Evolutionary conservation across 1,140 invertebrate genomes (phyloP), one percentile per base, ranked within the genome.

Genomic region (Pogonognathellus flavescens): DNA sequence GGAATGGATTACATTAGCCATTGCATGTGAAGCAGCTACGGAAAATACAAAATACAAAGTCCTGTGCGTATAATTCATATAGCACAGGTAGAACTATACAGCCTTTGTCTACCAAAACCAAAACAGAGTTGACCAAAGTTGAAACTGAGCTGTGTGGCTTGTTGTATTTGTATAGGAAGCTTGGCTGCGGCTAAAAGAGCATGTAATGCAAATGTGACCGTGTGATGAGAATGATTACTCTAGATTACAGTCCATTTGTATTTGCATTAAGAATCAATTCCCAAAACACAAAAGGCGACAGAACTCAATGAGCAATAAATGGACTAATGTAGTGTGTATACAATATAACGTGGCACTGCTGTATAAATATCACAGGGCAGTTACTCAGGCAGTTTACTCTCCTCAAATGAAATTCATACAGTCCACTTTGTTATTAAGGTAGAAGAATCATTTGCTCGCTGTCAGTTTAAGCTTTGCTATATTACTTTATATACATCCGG

Each of bases 191-290:
- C 70, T 66, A 66, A 66, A 66, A 66, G 62, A 66, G 62, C 70
- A 76, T 76, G 41, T 50, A 76, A 50, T 76, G 70, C 41, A n/a
- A 70, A 70, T 41, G 66, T 31, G 4, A 70, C 49, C 18, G 18
- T 53, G 80, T 81, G 80, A 81, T 81, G 49, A 81, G 50, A 81
- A 81, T 81, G 80, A 81, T 81, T 81, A 81, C 80, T 22, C 14
- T 81, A 81, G 80, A 81, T 81, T 81, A 81, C 50, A 81, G 50
- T 57, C 80, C 80, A 55, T 53, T 53, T 81, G 50, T 81, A 81
- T 81, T 81, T 81, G 53, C 80, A 81, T 81, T 81, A 81, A 57
- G 53, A 57, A 81, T 55, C 80, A 76, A 76, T 76, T 81, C 80
- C 50, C 80, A 53, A 55, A 55, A 53, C 50, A 81, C 80, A 55